phyloP scores from a whole-genome alignment of 1,140 invertebrate species.

The Bombus huntii region DNA sequence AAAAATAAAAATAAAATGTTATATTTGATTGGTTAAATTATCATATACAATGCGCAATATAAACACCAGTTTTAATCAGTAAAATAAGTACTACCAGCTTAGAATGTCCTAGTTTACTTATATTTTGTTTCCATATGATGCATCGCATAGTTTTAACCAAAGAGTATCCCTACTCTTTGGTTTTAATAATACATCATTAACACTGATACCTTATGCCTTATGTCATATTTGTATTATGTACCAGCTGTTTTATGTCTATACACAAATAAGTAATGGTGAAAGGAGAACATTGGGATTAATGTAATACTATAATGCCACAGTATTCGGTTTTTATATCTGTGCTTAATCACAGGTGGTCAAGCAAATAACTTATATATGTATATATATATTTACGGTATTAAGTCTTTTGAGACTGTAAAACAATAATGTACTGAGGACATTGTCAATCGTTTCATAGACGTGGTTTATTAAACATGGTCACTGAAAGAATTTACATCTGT shows the following conservation, averaged over 20 bases:
- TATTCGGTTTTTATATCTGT: constrained; percentile 8
- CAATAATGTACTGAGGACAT: neutral
- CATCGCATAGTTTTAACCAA: neutral
- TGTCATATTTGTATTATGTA: no score
- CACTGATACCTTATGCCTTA: neutral
- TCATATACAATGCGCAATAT: neutral
- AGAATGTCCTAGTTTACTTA: neutral
- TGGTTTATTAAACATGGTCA: constrained; percentile 4
- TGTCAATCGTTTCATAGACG: constrained; percentile 9
- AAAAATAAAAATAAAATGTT: constrained; percentile 1
- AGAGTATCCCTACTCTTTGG: no score
- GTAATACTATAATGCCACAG: neutral
- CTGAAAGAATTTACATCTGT: neutral
- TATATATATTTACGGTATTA: neutral
- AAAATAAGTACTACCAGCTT: neutral
- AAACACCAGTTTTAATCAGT: neutral
- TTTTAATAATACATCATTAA: neutral
- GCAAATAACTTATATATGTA: constrained; percentile 18
- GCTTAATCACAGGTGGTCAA: constrained; percentile 45
- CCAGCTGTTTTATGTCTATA: constrained; percentile 16
- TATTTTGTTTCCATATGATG: neutral
- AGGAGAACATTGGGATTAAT: constrained; percentile 18
- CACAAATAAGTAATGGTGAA: constrained; percentile 3
- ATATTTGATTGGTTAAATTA: neutral
- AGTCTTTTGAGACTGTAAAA: neutral